Conservation (phyloP, 2,113 vertebrate genomes). For the Cyanoramphus novaezelandiae region DNA sequence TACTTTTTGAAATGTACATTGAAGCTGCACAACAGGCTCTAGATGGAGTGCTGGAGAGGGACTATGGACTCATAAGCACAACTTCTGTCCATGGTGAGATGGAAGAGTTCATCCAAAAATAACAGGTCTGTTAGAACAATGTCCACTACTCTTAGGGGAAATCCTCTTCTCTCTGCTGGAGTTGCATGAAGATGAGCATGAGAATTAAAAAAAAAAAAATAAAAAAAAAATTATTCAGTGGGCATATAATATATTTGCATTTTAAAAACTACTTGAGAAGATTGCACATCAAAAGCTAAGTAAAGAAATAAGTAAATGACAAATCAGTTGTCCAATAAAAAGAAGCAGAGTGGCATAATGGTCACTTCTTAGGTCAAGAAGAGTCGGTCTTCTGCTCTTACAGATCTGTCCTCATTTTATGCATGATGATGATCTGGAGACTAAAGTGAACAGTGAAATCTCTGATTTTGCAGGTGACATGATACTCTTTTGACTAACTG, state of each 20-base stretch:
- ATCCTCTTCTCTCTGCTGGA: neutral
- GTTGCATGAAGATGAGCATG: neutral
- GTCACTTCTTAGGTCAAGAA: neutral
- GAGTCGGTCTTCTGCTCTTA: neutral
- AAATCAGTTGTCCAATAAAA: neutral
- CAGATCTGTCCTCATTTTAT: neutral
- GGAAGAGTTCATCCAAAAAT: neutral
- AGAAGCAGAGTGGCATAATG: rapidly evolving
- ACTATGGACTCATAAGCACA: neutral
- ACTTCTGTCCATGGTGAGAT: neutral
- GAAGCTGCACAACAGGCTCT: neutral
- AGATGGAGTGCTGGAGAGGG: neutral
- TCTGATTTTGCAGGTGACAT: neutral
- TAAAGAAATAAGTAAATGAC: neutral
- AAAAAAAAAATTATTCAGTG: neutral
- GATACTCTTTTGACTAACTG: neutral
- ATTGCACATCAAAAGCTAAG: neutral
- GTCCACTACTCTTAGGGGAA: neutral
- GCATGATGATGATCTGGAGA: neutral
- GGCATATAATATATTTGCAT: neutral
- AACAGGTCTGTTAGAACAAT: neutral
- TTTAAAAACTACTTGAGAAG: neutral
- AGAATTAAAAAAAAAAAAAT: neutral
- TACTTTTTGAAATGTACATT: neutral
- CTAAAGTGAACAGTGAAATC: neutral